Base-by-base conservation (phyloP, 2,797 vertebrate genomes). In the Periparus ater region DNA sequence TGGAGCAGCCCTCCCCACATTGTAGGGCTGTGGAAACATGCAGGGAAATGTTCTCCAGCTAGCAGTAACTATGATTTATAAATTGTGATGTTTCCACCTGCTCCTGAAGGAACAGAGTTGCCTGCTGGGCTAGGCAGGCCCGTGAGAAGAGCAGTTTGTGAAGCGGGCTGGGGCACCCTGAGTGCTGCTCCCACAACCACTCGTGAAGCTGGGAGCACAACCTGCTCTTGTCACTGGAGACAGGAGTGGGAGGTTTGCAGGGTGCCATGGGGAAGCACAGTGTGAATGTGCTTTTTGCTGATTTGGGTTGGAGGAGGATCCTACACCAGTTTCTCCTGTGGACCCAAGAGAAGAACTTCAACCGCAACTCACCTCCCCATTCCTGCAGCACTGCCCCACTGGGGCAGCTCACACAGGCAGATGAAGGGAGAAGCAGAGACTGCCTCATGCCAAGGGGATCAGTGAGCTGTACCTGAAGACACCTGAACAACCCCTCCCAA, bases 21-120 rank as follows among this genome's bases (percentile, higher is more conserved):
- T 11, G 0, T 66, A 54, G 57, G 50, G 51, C 85, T 67, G 53
- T 77, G 74, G 83, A 93, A 95, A 89, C 19, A 0, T 96, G 95
- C 80, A 93, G 77, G 55, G 53, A 73, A 87, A 74, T 2, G 21
- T 87, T 91, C 80, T 67, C 65, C 25, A 77, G 42, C 53, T 65
- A 54, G 67, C 42, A 53, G 61, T 76, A 79, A 42, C 79, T 93
- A 91, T 95, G 91, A 91, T 95, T 95, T 91, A 95, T 68, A 90
- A 84, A 78, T 32, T 2, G 2, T 71, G 89, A 85, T 50, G 78
- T 88, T 94, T 91, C 67, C 71, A 91, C 93, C 74, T 85, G 86
- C 86, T 95, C n/a, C 77, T 80, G 61, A 54, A 93, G 83, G 80
- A 91, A 85, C 77, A 79, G 82, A 84, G 32, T 23, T 94, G 95